Base-by-base conservation (phyloP, 2,888 invertebrate genomes). In the Orgyia antiqua region DNA sequence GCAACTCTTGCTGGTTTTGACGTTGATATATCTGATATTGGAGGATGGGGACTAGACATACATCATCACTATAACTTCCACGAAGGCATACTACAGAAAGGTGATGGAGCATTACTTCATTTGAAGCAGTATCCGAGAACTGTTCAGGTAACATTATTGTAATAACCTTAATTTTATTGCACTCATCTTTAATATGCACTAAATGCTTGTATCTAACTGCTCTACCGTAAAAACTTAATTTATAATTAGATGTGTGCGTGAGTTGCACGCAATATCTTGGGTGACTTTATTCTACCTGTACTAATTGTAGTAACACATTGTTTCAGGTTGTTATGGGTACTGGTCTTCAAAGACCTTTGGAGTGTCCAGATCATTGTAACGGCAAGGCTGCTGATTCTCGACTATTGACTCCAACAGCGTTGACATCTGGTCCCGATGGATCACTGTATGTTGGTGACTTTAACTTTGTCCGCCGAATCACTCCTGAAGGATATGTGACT, bases 31-130 rank as follows among this genome's bases (percentile, higher is more conserved):
- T 97, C 98, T 0, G 97, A 98, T 68, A 94, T 98, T 31, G 98
- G 98, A 1, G 97, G 97, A 26, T 99, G 98, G 98, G 97, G 98
- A 29, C 86, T 99, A 31, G 96, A 99, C 70, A 96, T 98, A 43
- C 98, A 99, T 79, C 99, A 99, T 77, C 96, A 97, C 73, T 98
- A 98, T 79, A 99, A 99, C 75, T 97, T 97, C 89, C 96, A 98
- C 66, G 98, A 99, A 87, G 98, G 96, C 11, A 98, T 99, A 42
- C 87, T 99, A 24, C 98, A 99, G 74, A 98, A 98, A 71, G 99
- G 99, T 20, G 97, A 98, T 66, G 99, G 99, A 31, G 95, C 96
- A 2, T 94, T 97, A 24, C 88, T 98, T 18, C 97, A 98, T 74
- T 90, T 99, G 76, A 97, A 96, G 63, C 94, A 95, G 64, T 95